Evolutionary conservation across 1,140 invertebrate species (phyloP), one percentile per base, ranked within the genome.

Genomic region (Drosophila ironensis): DNA sequence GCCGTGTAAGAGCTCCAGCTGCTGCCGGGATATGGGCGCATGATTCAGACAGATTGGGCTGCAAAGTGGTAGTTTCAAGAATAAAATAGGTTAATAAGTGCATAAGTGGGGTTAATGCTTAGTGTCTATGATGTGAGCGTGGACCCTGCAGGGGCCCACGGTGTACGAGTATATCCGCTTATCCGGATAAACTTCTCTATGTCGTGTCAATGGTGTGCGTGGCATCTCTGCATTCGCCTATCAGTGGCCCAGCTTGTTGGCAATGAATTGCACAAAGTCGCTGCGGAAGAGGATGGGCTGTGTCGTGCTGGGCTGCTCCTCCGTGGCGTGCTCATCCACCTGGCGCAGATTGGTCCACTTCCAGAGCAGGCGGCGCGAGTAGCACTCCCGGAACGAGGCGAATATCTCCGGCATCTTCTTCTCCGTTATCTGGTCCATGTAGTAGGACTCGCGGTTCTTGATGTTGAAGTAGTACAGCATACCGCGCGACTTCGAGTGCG

Each of bases 301-400:
- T n/a, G n/a, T n/a, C n/a, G n/a, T 76, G 20, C 67, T 66, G 35
- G 57, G 48, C 38, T 71, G 28, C 6, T 82, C 68, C 35, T 82
- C 87, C 41, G 46, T 41, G 25, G 84, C 53, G 1, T 68, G 24
- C 53, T 88, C 74, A 7, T 88, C 73, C 35, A 90, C 89, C 66
- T 90, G 89, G 24, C 67, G 44, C 8, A 68, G 60, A 46, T 78
- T 66, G 16, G 87, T 89, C 88, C 89, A 90, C 50, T 89, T 89
- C 89, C 89, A 90, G 12, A 89, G 41, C 27, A 74, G 33, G 17
- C 89, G 76, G 2, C 57, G 53, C 2, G 25, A 24, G 51, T 72
- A 90, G 27, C 72, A 73, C 3, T 60, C 45, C 2, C 78, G 73
- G 27, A 90, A 90, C 30, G 89, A 89, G 27, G 74, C 70, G 37